phyloP scores from a whole-genome alignment of 2,113 vertebrate species.

The Cyprinodon brontotheroides region DNA sequence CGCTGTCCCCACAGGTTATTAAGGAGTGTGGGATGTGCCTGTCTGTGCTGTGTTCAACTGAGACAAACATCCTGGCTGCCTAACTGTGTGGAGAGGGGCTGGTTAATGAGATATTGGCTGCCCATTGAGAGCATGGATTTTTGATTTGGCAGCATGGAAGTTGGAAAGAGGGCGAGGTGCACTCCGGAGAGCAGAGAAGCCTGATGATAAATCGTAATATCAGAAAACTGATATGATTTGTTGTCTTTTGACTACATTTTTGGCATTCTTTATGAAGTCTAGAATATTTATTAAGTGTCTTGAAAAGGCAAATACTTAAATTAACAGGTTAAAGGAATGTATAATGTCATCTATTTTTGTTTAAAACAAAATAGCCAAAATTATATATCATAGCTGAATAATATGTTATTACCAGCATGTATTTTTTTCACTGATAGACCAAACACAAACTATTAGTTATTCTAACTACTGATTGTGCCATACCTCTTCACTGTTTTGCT shows the following conservation, averaged over 20 bases:
- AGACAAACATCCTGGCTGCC: conserved; percentile 58
- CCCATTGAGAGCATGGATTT: conserved; percentile 82
- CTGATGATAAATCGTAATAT: conserved; percentile 10
- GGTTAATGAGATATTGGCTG: conserved; percentile 85
- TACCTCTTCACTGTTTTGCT: background rate
- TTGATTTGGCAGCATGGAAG: conserved; percentile 76
- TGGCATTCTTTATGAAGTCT: background rate
- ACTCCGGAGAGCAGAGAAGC: conserved; percentile 29
- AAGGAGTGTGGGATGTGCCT: conserved; percentile 70
- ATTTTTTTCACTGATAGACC: background rate
- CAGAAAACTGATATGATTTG: conserved; percentile 5
- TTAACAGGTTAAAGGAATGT: no score
- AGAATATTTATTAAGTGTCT: background rate
- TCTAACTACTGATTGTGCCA: background rate
- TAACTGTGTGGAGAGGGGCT: conserved; percentile 68
- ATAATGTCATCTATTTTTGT: background rate
- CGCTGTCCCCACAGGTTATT: conserved; percentile 74
- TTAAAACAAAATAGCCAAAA: background rate
- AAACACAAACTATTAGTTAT: background rate
- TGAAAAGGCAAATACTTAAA: no score
- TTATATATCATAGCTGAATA: background rate
- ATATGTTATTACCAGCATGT: background rate
- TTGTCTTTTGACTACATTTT: conserved; percentile 10
- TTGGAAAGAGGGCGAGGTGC: conserved; percentile 42
- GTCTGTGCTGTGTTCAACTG: conserved; percentile 55